A percentile compares a stretch with the other conserved stretches of the same genome.
Evolutionary conservation across 2,888 invertebrate species (phyloP).

Genomic region (Andricus curvator): DNA sequence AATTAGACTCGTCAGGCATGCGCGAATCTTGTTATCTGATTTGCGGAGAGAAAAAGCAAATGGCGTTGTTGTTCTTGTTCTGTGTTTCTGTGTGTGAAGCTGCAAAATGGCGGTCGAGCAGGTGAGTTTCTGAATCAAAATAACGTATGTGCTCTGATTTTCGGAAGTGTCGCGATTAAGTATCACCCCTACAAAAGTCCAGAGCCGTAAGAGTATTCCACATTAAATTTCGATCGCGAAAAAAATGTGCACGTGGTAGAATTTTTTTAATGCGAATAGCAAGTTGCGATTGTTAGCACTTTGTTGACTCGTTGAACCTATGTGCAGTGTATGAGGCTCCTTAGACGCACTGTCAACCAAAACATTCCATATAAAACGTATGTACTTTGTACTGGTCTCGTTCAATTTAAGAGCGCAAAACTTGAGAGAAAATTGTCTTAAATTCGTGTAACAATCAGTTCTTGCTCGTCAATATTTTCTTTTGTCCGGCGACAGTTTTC

Average conservation of each 20-base stretch:
- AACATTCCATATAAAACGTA: slow-evolving; percentile 25
- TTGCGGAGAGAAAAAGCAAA: slow-evolving; percentile 14
- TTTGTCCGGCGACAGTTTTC: slow-evolving; percentile 4
- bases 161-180: not conserved
- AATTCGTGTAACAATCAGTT: not conserved
- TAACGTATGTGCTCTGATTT: slow-evolving; percentile 24
- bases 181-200: not conserved
- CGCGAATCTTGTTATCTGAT: slow-evolving; percentile 5
- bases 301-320: slow-evolving; percentile 2
- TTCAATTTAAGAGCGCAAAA: not conserved
- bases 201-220: not conserved
- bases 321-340: not conserved
- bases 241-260: not conserved
- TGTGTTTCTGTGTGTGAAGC: slow-evolving; percentile 68
- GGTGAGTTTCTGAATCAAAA: slow-evolving; percentile 80
- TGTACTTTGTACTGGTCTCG: not conserved
- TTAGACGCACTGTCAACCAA: slow-evolving; percentile 37
- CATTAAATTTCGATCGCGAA: not conserved
- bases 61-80: slow-evolving; percentile 41
- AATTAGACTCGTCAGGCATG: too few species aligned
- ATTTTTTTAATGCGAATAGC: not conserved
- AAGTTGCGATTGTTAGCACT: slow-evolving; percentile 34
- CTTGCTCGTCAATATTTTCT: slow-evolving; percentile 20
- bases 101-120: slow-evolving; percentile 88
- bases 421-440: not conserved